phyloP scores from a whole-genome alignment of 1,140 invertebrate species.

The Popillia japonica region DNA sequence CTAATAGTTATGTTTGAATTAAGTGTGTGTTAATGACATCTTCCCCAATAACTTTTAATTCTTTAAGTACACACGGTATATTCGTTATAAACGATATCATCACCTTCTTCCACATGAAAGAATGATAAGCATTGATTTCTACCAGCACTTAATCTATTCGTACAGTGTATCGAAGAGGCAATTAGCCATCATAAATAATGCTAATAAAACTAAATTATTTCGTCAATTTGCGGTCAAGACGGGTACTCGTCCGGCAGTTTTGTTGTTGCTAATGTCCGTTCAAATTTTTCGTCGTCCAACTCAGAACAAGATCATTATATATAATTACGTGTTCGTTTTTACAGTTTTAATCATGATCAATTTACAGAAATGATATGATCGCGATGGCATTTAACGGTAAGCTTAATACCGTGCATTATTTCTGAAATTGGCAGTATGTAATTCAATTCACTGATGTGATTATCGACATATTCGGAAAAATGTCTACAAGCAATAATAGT shows the following conservation, averaged over 20 bases:
- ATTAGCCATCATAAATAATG: neutral
- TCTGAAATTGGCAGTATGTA: slow-evolving; percentile 14
- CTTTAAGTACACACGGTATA: too few species aligned
- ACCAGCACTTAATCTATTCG: neutral
- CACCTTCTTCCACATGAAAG: neutral
- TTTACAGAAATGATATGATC: slow-evolving; percentile 16
- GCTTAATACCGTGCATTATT: neutral
- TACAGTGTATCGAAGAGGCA: neutral
- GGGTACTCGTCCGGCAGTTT: neutral
- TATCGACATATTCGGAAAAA: neutral
- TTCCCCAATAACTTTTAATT: too few species aligned
- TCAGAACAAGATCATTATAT: slow-evolving; percentile 27
- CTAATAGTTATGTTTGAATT: too few species aligned
- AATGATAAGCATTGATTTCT: neutral
- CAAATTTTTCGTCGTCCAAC: neutral
- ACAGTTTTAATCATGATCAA: slow-evolving; percentile 25
- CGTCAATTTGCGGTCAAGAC: slow-evolving; percentile 2
- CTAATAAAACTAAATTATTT: slow-evolving; percentile 19
- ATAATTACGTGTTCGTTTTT: slow-evolving; percentile 27
- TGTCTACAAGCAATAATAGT: neutral
- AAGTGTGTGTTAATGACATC: too few species aligned
- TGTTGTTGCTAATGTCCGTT: neutral
- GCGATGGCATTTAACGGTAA: slow-evolving; percentile 31
- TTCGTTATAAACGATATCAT: too few species aligned
- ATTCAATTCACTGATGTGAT: slow-evolving; percentile 14